A percentile compares a stretch with the other conserved stretches of the same genome.
Conservation (phyloP, 2,797 vertebrate genomes). For the Anguilla obscura region DNA sequence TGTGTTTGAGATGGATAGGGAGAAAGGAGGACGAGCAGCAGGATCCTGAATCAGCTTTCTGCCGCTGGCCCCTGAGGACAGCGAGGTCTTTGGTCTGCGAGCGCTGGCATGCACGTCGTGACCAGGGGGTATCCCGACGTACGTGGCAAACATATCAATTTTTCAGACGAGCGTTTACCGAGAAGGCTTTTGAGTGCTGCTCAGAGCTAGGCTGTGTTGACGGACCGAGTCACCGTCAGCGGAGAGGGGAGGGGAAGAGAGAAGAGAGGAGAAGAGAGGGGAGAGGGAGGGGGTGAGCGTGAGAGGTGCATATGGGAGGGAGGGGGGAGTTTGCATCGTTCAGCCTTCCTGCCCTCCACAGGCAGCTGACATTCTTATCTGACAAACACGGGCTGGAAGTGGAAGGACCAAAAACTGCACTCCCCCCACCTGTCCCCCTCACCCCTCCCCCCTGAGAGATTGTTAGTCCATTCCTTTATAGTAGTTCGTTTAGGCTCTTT, state of each 20-base stretch:
- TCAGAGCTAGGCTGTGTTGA: constrained; percentile 53
- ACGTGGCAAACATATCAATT: constrained; percentile 4
- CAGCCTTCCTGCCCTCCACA: constrained; percentile 70
- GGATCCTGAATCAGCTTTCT: constrained; percentile 30
- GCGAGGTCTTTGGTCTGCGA: constrained; percentile 57
- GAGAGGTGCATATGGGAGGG: constrained; percentile 61
- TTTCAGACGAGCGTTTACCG: constrained; percentile 1
- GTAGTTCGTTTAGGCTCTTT: constrained; percentile 84
- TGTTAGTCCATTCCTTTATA: constrained; percentile 78
- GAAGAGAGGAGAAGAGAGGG: background rate
- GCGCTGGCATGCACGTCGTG: constrained; percentile 51
- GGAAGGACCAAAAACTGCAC: constrained; percentile 82
- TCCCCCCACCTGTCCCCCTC: constrained; percentile 35
- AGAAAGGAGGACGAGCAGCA: background rate
- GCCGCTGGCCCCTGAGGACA: constrained; percentile 23
- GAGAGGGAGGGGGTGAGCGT: constrained; percentile 43
- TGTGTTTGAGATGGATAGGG: background rate
- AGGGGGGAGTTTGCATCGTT: constrained; percentile 62
- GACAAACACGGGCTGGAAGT: constrained; percentile 83
- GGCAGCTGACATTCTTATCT: constrained; percentile 75
- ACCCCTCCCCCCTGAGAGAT: constrained; percentile 62
- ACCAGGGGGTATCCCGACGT: background rate
- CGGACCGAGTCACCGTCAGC: constrained; percentile 60
- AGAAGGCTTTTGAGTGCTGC: constrained; percentile 31
- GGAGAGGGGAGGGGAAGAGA: constrained; percentile 36